phyloP scores from a whole-genome alignment of 1,140 invertebrate genomes.

The Dendrolimus kikuchii region DNA sequence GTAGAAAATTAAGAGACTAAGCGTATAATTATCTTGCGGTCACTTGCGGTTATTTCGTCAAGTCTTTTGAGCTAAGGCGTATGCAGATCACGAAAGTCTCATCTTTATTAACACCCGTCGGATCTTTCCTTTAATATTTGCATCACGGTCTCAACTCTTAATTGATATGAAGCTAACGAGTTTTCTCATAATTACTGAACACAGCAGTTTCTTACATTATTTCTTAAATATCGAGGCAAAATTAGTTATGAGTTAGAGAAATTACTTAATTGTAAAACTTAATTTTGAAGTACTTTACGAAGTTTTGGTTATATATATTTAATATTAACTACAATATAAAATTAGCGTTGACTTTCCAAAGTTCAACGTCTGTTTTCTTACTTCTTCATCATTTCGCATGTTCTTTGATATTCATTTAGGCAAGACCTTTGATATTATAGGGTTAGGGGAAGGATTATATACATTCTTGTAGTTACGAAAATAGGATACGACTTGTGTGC shows the following conservation, averaged over 20 bases:
- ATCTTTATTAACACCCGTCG: constrained; percentile 30
- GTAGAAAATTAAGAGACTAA: constrained; percentile 29
- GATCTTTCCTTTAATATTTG: constrained; percentile 32
- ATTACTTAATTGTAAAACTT: background rate
- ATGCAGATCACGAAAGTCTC: constrained; percentile 26
- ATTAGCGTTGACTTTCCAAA: background rate
- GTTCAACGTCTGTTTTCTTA: background rate
- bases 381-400: no score
- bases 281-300: background rate
- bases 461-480: no score
- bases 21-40: constrained; percentile 25
- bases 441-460: no score
- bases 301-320: no score
- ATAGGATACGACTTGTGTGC: no score
- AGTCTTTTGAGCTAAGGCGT: constrained; percentile 22
- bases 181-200: constrained; percentile 16
- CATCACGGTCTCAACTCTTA: constrained; percentile 25
- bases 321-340: background rate
- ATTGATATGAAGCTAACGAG: constrained; percentile 35
- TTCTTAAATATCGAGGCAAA: background rate
- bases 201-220: background rate
- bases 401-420: no score
- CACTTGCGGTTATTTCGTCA: constrained; percentile 26
- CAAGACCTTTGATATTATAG: no score
- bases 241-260: constrained; percentile 5